These are phyloP conservation scores for Bellardia bayeri DNA, from an alignment of 2,888 invertebrate genomes.

Conservation along the genomic window DNA sequence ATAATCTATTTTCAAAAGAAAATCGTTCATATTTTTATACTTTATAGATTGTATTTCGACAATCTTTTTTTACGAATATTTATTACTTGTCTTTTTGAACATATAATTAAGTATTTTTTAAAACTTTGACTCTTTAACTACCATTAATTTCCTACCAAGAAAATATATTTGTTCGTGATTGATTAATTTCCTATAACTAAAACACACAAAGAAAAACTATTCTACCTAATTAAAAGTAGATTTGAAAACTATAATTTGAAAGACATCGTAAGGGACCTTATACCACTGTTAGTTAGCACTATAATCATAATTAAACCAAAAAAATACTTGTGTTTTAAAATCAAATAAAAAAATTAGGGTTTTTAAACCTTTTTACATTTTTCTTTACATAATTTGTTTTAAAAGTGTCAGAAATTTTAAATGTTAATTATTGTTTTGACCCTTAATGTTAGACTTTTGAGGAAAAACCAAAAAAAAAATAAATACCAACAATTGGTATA, in stretches of 20 bases:
- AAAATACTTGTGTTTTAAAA: background rate
- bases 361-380: background rate
- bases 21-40: too few species aligned
- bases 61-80: too few species aligned
- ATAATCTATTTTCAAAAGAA: too few species aligned
- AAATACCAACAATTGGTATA: constrained; percentile 35
- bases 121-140: too few species aligned
- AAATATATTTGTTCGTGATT: constrained; percentile 20
- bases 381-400: background rate
- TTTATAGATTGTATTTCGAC: too few species aligned
- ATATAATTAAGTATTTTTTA: too few species aligned
- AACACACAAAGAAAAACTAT: background rate
- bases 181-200: constrained; percentile 37
- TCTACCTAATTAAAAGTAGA: constrained; percentile 17
- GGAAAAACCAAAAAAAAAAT: constrained; percentile 10
- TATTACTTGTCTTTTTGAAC: too few species aligned
- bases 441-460: constrained; percentile 41
- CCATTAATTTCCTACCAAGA: background rate
- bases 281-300: too few species aligned
- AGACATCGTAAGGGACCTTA: background rate
- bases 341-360: background rate
- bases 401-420: background rate
- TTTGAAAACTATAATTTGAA: constrained; percentile 35
- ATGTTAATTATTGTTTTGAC: constrained; percentile 62
- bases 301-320: background rate